Conservation (phyloP, 53 echinoderm and acorn worm species). For the Glandiceps talaboti region DNA sequence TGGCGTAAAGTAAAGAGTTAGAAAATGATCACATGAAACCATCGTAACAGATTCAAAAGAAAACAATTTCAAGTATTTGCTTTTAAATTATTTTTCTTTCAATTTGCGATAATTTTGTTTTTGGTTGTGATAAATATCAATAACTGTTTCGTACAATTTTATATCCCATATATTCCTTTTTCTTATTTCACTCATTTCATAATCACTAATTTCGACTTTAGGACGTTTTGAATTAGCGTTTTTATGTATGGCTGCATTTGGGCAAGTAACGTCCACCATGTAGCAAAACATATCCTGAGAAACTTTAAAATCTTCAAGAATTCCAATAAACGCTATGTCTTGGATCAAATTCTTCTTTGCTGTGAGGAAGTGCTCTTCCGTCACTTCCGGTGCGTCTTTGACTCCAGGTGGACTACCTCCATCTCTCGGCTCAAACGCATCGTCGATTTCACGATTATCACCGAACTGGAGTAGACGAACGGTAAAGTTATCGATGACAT, state of each 20-base stretch:
- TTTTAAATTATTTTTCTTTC: too few species aligned
- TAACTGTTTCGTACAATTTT: not conserved
- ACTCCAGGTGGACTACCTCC: not conserved
- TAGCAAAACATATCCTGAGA: not conserved
- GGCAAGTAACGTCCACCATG: not conserved
- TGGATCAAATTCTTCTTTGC: not conserved
- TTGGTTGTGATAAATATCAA: not conserved
- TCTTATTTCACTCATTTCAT: not conserved
- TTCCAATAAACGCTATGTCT: not conserved
- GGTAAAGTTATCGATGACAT: not conserved
- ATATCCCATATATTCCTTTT: not conserved
- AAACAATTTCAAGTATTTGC: too few species aligned
- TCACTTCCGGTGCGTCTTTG: not conserved
- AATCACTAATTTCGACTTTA: not conserved
- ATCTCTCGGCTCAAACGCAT: not conserved
- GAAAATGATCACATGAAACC: too few species aligned
- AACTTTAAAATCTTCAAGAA: not conserved
- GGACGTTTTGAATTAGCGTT: not conserved
- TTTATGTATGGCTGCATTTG: not conserved
- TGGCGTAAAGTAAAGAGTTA: too few species aligned
- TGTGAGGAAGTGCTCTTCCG: not conserved
- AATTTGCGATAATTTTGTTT: too few species aligned
- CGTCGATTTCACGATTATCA: not conserved
- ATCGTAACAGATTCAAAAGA: too few species aligned
- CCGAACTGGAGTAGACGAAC: not conserved